Base-by-base conservation (phyloP, 37 sponge, comb jelly and placozoan species). In the Diacarnus erythraeanus region DNA sequence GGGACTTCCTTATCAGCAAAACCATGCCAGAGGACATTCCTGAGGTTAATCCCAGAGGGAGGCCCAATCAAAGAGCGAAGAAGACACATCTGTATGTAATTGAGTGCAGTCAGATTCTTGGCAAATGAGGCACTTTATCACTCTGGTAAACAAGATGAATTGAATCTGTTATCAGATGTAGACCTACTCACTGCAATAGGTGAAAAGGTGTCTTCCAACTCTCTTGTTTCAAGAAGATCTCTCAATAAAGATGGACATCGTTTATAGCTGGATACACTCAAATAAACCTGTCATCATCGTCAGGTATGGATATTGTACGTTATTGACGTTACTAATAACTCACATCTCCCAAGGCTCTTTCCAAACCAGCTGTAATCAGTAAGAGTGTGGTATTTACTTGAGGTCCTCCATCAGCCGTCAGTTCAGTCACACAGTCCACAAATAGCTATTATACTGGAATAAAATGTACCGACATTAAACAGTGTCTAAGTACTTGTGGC, bases 11-110 rank as follows among this genome's bases (percentile, higher is more conserved):
- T 30, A 27, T 76, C 47, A 1, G 85, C 44, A 66, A 94, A 94
- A 15, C 95, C 95, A 75, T 94, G 95, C 95, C 95, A 94, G 27
- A 82, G 56, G 9, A 92, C 38, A 41, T 94, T 94, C 5, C 95
- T 65, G 44, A 94, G 69, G 76, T 94, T 94, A 15, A 94, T 70
- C 22, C 93, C 89, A 66, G 58, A 57, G 0, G 95, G 95, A 1
- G 89, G 86, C 0, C 95, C 95, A 75, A 94, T 81, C 18, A 92
- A 39, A 71, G 72, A 77, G 20, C 64, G 58, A 1, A 94, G 76
- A 3, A 66, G 47, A 39, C 51, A 75, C 71, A 88, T 77, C 92
- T 91, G 74, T 1, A 51, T 26, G 23, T 23, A 3, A 57, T n/a
- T n/a, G n/a, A n/a, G n/a, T n/a, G n/a, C n/a, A n/a, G n/a, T n/a